Percentiles rank a stretch among this genome's conserved stretches.
Conservation (phyloP, 2,797 vertebrate species). For the Rhinella marina region DNA sequence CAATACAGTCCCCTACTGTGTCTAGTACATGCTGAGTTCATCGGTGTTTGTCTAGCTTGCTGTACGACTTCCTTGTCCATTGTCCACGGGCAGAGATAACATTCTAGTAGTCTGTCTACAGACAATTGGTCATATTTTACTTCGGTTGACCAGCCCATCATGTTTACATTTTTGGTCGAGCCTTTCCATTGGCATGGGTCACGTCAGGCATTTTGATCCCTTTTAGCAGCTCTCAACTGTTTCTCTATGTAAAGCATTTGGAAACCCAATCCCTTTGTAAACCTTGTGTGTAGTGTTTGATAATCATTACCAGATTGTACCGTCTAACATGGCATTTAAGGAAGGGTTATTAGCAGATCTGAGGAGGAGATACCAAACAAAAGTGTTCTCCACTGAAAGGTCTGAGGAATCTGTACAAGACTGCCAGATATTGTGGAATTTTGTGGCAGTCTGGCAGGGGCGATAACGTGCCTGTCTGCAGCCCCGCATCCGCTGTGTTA, state of each 20-base stretch:
- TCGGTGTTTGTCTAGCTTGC: neutral
- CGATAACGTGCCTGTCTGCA: conserved; percentile 59
- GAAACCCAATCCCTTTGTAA: conserved; percentile 78
- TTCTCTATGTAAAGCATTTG: conserved; percentile 69
- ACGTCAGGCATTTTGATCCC: neutral
- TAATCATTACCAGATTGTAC: conserved; percentile 80
- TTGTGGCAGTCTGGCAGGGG: conserved; percentile 57
- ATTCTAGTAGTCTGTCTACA: neutral
- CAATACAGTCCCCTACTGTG: too few relatives aligned
- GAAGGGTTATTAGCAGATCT: conserved; percentile 68
- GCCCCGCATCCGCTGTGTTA: conserved; percentile 12
- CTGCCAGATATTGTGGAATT: conserved; percentile 45
- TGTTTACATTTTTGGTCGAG: conserved; percentile 7
- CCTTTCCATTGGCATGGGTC: neutral
- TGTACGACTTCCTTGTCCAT: neutral
- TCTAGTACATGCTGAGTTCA: too few relatives aligned
- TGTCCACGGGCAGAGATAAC: neutral
- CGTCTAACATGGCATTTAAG: conserved; percentile 72
- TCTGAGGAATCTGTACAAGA: conserved; percentile 63
- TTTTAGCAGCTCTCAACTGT: conserved; percentile 63
- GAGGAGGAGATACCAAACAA: conserved; percentile 67
- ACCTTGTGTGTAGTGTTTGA: conserved; percentile 74
- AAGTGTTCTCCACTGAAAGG: conserved; percentile 67
- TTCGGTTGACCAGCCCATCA: neutral
- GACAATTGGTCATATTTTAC: neutral